phyloP scores from a whole-genome alignment of 2,797 vertebrate species.

The Macrochelys suwanniensis region DNA sequence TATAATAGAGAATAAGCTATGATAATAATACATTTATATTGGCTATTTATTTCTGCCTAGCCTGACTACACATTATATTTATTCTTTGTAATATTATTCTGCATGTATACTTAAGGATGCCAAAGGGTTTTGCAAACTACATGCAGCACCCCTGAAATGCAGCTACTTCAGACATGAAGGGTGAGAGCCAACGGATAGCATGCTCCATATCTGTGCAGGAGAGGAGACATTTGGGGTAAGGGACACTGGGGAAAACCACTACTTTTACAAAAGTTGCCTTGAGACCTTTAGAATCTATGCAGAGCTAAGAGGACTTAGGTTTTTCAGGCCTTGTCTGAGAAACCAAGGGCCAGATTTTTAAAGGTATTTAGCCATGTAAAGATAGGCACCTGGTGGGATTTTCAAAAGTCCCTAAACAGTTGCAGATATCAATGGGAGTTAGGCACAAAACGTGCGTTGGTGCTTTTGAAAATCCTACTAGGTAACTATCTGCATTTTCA shows the following conservation, averaged over 20 bases:
- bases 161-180: not conserved
- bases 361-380: not conserved
- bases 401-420: not conserved
- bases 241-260: not conserved
- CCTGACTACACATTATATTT: not conserved
- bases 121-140: not conserved
- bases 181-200: not conserved
- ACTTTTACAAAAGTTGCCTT: not conserved
- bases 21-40: not conserved
- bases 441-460: not conserved
- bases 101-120: not conserved
- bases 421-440: not conserved
- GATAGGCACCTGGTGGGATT: not conserved
- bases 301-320: not conserved
- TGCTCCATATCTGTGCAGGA: not conserved
- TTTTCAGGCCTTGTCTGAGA: not conserved
- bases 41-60: rapidly evolving
- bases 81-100: not conserved
- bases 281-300: not conserved
- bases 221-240: not conserved
- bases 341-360: not conserved
- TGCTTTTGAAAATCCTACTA: not conserved
- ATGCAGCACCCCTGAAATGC: not conserved
- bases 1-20: not conserved
- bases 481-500: not conserved